Conservation (phyloP, 2,888 invertebrate genomes). For the Tupiocoris notatus region DNA sequence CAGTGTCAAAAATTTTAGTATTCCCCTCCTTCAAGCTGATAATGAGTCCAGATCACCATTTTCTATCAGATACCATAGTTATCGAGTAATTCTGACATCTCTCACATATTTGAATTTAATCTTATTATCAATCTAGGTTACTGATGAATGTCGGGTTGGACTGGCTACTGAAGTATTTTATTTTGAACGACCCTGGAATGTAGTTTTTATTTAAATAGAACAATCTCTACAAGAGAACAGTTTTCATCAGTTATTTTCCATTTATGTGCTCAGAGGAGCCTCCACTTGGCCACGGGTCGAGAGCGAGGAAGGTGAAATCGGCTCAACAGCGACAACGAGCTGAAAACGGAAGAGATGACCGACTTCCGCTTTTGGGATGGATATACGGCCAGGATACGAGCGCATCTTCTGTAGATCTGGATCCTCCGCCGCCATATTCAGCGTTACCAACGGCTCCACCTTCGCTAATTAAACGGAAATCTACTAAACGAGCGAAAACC, state of each 20-base stretch:
- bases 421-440: conserved; percentile 45
- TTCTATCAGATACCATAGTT: too few species aligned
- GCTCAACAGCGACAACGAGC: conserved; percentile 50
- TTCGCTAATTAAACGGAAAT: conserved; percentile 23
- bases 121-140: too few species aligned
- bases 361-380: conserved; percentile 45
- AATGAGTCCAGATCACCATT: too few species aligned
- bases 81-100: too few species aligned
- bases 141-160: too few species aligned
- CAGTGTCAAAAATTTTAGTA: too few species aligned
- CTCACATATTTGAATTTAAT: too few species aligned
- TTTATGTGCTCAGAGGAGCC: conserved; percentile 54
- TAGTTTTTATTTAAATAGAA: too few species aligned
- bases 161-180: too few species aligned
- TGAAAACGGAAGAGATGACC: conserved; percentile 44
- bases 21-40: too few species aligned
- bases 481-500: conserved; percentile 50
- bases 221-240: too few species aligned
- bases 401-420: conserved; percentile 49
- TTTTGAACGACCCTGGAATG: too few species aligned
- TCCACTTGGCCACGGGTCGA: conserved; percentile 54
- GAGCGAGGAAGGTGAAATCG: conserved; percentile 55
- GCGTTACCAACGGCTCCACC: conserved; percentile 44
- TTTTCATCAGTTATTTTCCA: not conserved
- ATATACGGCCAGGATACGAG: conserved; percentile 47